Evolutionary conservation across 2,113 vertebrate genomes (phyloP).

Genomic region (Thryonomys swinderianus): DNA sequence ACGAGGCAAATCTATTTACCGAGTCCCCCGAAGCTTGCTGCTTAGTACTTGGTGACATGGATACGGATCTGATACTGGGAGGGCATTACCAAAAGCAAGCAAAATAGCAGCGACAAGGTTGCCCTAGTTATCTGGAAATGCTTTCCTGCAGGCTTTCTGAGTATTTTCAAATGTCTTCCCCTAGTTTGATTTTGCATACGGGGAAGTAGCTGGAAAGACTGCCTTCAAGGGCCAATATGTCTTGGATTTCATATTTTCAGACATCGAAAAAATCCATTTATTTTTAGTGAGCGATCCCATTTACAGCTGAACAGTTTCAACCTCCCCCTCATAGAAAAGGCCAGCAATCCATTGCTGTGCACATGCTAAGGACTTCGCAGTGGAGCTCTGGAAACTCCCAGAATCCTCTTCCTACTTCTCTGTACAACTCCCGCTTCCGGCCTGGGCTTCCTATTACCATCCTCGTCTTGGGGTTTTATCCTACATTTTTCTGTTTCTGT

Average conservation of each 20-base stretch:
- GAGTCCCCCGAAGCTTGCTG: not conserved
- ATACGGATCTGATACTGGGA: not conserved
- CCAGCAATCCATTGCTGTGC: not conserved
- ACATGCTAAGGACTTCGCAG: not conserved
- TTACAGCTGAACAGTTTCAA: not conserved
- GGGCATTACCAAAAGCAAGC: not conserved
- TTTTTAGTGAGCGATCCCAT: not conserved
- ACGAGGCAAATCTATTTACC: conserved; percentile 16
- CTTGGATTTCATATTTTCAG: conserved; percentile 3
- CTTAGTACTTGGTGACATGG: not conserved
- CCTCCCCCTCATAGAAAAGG: not conserved
- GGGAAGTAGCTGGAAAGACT: not conserved
- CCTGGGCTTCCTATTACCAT: not conserved
- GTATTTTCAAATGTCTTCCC: not conserved
- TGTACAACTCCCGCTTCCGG: not conserved
- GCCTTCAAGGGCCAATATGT: not conserved
- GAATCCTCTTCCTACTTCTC: not conserved
- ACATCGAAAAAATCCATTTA: not conserved
- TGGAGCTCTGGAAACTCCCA: not conserved
- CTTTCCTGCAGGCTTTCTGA: not conserved
- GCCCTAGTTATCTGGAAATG: not conserved
- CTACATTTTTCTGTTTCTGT: not conserved
- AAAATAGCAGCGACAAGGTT: not conserved
- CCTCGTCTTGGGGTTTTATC: not conserved
- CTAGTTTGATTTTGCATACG: not conserved